Conservation (phyloP, 2,113 vertebrate genomes). For the Hippotragus niger region DNA sequence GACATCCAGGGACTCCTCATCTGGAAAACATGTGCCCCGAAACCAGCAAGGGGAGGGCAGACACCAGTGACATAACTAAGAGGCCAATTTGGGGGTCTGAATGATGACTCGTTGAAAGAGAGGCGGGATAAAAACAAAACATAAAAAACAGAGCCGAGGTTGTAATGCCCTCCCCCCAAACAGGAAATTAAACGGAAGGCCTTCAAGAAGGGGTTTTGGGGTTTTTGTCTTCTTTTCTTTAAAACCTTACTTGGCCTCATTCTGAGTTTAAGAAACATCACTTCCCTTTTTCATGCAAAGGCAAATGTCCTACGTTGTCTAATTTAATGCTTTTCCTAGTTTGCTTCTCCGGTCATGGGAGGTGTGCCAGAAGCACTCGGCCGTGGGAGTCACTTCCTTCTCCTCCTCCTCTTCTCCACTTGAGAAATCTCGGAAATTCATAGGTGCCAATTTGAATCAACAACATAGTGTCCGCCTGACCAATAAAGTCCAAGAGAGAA, state of each 20-base stretch:
- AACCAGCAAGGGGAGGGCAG: not conserved
- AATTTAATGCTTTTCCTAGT: not conserved
- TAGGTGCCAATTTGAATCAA: not conserved
- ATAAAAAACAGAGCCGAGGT: not conserved
- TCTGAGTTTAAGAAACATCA: not conserved
- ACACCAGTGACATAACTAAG: not conserved
- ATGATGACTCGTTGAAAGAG: not conserved
- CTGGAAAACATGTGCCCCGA: not conserved
- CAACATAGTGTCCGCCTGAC: fast-evolving
- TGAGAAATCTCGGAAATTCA: not conserved
- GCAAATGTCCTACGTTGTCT: too few species aligned
- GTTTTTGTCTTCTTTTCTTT: not conserved
- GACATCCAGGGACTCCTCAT: not conserved
- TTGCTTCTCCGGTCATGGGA: not conserved
- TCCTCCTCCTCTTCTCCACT: not conserved
- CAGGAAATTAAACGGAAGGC: not conserved
- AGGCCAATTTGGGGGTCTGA: not conserved
- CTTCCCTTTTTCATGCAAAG: not conserved
- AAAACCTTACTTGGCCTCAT: not conserved
- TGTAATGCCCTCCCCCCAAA: not conserved
- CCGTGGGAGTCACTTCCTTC: not conserved
- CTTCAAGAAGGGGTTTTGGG: not conserved
- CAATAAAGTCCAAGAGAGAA: not conserved
- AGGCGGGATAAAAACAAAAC: not conserved
- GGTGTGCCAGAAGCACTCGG: not conserved